These are phyloP conservation scores for Dascillus cervinus DNA, from an alignment of 2,888 invertebrate species.

Conservation along the genomic window DNA sequence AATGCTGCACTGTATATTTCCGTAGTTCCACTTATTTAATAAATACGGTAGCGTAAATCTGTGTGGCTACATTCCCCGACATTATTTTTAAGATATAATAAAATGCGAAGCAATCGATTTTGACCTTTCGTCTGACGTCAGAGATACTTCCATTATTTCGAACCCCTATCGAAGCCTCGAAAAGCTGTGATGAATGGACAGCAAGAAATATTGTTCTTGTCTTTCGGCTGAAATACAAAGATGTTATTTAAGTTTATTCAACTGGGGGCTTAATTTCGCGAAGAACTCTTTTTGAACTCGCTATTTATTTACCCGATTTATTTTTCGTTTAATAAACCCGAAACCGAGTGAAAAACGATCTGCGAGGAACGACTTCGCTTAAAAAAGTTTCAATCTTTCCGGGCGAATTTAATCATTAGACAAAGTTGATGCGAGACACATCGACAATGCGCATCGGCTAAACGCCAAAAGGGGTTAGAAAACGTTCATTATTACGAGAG, in stretches of 20 bases:
- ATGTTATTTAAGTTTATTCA: conserved; percentile 18
- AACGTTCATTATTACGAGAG: conserved; percentile 23
- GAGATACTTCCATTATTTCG: conserved; percentile 22
- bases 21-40: too few relatives aligned
- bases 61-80: too few relatives aligned
- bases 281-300: too few relatives aligned
- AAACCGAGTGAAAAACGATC: too few relatives aligned
- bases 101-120: conserved; percentile 19
- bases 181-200: conserved; percentile 22
- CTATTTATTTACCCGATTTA: too few relatives aligned
- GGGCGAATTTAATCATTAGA: conserved; percentile 11
- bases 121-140: conserved; percentile 21
- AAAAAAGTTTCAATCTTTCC: conserved; percentile 1
- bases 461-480: conserved; percentile 22
- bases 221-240: conserved; percentile 17
- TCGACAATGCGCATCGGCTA: conserved; percentile 15
- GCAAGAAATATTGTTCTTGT: conserved; percentile 24
- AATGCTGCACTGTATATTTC: too few relatives aligned
- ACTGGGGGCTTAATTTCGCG: too few relatives aligned
- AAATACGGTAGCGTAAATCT: too few relatives aligned
- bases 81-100: too few relatives aligned
- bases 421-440: conserved; percentile 16
- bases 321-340: too few relatives aligned
- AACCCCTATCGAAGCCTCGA: conserved; percentile 19
- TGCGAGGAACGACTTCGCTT: too few relatives aligned